Conservation (phyloP, 2,888 invertebrate genomes). For the Gnatocerus cornutus region DNA sequence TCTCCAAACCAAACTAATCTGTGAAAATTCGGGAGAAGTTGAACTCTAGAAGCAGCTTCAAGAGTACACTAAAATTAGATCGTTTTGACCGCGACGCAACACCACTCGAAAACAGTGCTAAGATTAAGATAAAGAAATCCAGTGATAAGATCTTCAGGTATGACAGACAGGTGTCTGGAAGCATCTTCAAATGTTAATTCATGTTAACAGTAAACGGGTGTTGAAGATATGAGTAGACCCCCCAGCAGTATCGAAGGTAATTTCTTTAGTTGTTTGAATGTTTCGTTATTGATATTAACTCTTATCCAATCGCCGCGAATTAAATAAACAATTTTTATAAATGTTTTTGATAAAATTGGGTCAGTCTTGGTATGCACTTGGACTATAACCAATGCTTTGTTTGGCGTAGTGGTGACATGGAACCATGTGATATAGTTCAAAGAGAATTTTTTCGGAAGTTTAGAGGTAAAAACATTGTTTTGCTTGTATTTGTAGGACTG, state of each 20-base stretch:
- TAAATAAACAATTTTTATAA: slow-evolving; percentile 21
- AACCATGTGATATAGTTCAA: slow-evolving; percentile 5
- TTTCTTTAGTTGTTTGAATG: slow-evolving; percentile 15
- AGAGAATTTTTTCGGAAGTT: background rate
- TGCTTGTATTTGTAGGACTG: no score
- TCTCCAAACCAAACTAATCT: slow-evolving; percentile 20
- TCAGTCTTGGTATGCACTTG: slow-evolving; percentile 17
- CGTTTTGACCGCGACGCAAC: slow-evolving; percentile 9
- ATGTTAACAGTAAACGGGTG: slow-evolving; percentile 5
- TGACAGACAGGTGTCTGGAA: slow-evolving; percentile 16
- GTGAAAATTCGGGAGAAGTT: background rate
- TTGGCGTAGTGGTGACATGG: slow-evolving; percentile 22
- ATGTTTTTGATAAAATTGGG: slow-evolving; percentile 32
- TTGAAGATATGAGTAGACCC: slow-evolving; percentile 19
- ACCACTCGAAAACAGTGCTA: background rate
- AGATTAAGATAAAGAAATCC: slow-evolving; percentile 32
- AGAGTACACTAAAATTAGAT: slow-evolving; percentile 32
- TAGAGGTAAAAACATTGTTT: no score
- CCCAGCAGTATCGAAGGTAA: slow-evolving; percentile 22
- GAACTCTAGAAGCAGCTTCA: background rate
- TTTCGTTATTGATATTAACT: slow-evolving; percentile 13
- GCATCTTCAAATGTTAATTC: slow-evolving; percentile 15
- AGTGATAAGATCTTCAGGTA: slow-evolving; percentile 18
- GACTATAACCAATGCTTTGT: background rate
- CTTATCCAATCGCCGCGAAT: slow-evolving; percentile 13